Conservation (phyloP, 2,888 invertebrate genomes). For the Gryllus longicercus region DNA sequence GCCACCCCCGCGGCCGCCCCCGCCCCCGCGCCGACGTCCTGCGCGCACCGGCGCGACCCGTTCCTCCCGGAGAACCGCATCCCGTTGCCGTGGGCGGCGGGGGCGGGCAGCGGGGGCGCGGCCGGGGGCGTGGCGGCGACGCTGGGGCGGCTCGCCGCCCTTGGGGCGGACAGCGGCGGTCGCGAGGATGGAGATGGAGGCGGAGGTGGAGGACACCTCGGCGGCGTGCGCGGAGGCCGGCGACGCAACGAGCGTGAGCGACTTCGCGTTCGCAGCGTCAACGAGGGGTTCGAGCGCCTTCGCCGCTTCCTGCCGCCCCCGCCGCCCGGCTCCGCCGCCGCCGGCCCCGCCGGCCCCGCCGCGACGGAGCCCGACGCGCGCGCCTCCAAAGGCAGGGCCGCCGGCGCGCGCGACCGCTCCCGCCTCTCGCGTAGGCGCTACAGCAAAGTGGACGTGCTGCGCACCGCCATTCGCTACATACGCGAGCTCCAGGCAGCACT, state of each 20-base stretch:
- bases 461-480: slow-evolving; percentile 39
- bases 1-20: background rate
- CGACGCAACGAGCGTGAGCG: slow-evolving; percentile 39
- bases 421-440: slow-evolving; percentile 34
- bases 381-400: background rate
- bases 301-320: slow-evolving; percentile 37
- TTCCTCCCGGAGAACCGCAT: slow-evolving; percentile 38
- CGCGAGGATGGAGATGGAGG: background rate
- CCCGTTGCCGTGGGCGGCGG: slow-evolving; percentile 26
- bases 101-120: background rate
- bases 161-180: background rate
- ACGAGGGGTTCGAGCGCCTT: slow-evolving; percentile 40
- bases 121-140: background rate
- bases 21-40: background rate
- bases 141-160: background rate
- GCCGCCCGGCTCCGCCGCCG: background rate
- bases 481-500: slow-evolving; percentile 31
- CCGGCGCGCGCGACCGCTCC: background rate
- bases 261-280: slow-evolving; percentile 39
- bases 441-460: slow-evolving; percentile 40
- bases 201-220: background rate
- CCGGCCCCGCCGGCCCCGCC: background rate
- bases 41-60: slow-evolving; percentile 26
- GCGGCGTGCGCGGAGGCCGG: background rate
- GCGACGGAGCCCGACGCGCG: background rate